Base-by-base conservation (phyloP, 2,113 vertebrate species). In the Antennarius striatus region DNA sequence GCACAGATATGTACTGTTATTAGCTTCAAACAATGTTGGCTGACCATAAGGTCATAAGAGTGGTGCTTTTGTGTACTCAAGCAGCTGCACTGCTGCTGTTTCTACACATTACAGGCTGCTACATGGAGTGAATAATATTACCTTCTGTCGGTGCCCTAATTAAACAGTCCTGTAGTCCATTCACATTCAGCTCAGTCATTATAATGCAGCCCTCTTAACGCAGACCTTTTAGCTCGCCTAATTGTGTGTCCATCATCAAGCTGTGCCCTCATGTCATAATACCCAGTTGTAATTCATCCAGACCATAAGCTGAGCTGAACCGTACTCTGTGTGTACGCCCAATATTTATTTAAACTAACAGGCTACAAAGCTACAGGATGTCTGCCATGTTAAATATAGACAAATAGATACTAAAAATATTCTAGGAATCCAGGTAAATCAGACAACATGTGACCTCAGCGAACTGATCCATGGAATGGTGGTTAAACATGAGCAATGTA, bases 401-500 rank as follows among this genome's bases (percentile, higher is more conserved):
- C 43, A 28, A 40, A 63, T 81, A 75, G 67, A 88, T 36, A 51
- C 30, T 17, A 74, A 68, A 68, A 56, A 45, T 7, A 36, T 80
- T 80, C 64, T 16, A 65, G 49, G 75, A 83, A 87, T 53, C 0
- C 30, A 63, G 50, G 78, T 57, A 5, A 52, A 47, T 49, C 61
- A 73, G 73, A 57, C 43, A 47, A 65, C 11, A 62, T 13, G 68
- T 75, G 83, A 84, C 86, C 86, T 83, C 53, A 72, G 62, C 75
- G 87, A 89, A 84, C 84, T 64, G 82, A 57, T 87, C 85, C 82
- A 67, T 72, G 77, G 82, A 89, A 82, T 90, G 85, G 86, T 90
- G 86, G 83, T 91, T 91, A 91, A 93, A 92, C 86, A 86, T 74
- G 67, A 90, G 90, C 88, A 82, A 88, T 73, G 85, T 83, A 90